Percentiles rank a stretch among this genome's conserved stretches.
These are phyloP conservation scores for Montipora efflorescens DNA, from an alignment of 64 coral and sea anemone species.

Conservation along the genomic window DNA sequence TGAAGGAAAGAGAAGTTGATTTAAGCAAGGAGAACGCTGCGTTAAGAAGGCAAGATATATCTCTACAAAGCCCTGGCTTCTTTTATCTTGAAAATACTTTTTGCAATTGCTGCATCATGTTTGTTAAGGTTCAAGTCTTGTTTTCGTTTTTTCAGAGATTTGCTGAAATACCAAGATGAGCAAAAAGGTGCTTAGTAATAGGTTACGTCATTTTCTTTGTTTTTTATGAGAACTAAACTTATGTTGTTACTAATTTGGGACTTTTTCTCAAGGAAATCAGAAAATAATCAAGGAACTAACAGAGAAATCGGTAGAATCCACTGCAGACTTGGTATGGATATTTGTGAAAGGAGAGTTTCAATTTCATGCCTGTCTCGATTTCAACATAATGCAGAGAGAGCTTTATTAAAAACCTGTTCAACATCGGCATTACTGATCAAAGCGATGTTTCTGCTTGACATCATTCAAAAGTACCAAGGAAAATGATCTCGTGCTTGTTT, in stretches of 20 bases:
- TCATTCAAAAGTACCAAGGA: too few species aligned
- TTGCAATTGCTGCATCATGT: too few species aligned
- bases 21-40: neutral
- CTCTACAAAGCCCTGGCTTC: neutral
- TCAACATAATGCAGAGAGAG: too few species aligned
- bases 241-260: neutral
- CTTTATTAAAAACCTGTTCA: too few species aligned
- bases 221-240: neutral
- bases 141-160: neutral
- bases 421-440: too few species aligned
- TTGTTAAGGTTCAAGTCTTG: neutral
- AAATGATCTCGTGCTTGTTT: too few species aligned
- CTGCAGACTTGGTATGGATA: conserved; percentile 10
- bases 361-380: neutral
- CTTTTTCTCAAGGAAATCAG: neutral
- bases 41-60: neutral
- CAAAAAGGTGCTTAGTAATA: neutral
- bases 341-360: neutral
- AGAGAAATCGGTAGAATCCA: conserved; percentile 12
- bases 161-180: conserved; percentile 18
- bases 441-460: too few species aligned
- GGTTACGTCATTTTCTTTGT: neutral
- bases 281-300: conserved; percentile 12
- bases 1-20: conserved; percentile 16
- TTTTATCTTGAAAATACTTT: neutral